phyloP scores from a whole-genome alignment of 2,113 vertebrate genomes.

The Gulo gulo region DNA sequence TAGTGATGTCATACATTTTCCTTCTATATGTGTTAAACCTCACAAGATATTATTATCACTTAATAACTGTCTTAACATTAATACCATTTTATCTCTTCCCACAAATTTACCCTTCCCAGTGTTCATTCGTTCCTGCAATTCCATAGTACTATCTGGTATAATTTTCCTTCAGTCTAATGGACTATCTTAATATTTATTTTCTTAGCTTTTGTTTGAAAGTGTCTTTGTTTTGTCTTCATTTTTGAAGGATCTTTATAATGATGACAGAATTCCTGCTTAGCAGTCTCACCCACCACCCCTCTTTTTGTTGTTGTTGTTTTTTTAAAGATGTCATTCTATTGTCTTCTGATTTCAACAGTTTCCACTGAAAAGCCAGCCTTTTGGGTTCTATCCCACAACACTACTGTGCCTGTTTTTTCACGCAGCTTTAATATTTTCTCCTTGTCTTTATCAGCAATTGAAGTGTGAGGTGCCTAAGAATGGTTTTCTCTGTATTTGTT shows the following conservation, averaged over 20 bases:
- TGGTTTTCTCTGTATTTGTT: neutral
- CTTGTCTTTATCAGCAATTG: neutral
- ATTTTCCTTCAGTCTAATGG: constrained; percentile 1
- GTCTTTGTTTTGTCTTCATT: constrained; percentile 21
- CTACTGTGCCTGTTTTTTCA: neutral
- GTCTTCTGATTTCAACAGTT: neutral
- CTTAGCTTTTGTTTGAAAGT: neutral
- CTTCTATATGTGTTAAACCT: neutral
- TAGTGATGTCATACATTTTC: neutral
- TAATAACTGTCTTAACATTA: neutral
- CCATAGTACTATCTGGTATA: neutral
- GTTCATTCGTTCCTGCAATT: neutral
- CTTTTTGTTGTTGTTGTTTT: neutral
- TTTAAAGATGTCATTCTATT: neutral
- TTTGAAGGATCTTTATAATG: neutral
- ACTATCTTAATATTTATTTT: constrained; percentile 19
- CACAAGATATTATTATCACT: neutral
- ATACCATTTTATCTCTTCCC: neutral
- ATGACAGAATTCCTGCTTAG: neutral
- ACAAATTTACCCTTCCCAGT: neutral
- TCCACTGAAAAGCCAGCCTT: neutral
- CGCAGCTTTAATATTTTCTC: neutral
- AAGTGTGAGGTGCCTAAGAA: neutral
- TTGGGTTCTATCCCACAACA: neutral
- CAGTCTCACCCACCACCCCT: neutral